Conservation (phyloP, 2,113 vertebrate genomes). For the Pomatorhinus ruficollis region DNA sequence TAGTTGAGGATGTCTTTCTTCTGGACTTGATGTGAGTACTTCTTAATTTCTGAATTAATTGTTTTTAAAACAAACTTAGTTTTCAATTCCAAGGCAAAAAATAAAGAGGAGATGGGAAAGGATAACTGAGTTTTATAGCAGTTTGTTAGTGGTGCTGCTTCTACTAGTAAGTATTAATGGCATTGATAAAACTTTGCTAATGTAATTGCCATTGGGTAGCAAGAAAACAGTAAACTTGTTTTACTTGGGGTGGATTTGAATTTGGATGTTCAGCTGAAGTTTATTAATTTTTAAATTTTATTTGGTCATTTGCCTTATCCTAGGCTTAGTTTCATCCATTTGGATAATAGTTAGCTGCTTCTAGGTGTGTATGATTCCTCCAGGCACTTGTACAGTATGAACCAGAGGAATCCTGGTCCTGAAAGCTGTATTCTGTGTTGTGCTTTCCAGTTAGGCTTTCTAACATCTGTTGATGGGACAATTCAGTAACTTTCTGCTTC, state of each 20-base stretch:
- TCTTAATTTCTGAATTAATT: neutral
- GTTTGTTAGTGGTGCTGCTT: neutral
- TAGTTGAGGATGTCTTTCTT: neutral
- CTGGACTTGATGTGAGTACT: neutral
- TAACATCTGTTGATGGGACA: neutral
- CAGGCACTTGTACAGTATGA: neutral
- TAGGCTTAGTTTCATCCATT: neutral
- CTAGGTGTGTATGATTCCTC: neutral
- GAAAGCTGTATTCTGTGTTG: neutral
- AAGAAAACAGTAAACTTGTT: neutral
- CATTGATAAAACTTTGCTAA: neutral
- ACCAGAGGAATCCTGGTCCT: neutral
- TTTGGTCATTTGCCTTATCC: neutral
- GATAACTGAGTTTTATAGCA: neutral
- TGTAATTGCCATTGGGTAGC: neutral
- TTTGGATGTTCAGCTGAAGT: neutral
- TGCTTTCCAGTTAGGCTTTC: neutral
- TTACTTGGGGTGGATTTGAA: neutral
- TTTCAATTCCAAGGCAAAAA: neutral
- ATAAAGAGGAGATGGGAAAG: neutral
- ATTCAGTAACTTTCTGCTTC: neutral
- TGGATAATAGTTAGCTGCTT: neutral
- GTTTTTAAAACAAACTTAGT: neutral
- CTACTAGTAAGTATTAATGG: neutral
- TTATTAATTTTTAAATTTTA: neutral